Conservation (phyloP, 2,888 invertebrate genomes). For the Acleris literana region DNA sequence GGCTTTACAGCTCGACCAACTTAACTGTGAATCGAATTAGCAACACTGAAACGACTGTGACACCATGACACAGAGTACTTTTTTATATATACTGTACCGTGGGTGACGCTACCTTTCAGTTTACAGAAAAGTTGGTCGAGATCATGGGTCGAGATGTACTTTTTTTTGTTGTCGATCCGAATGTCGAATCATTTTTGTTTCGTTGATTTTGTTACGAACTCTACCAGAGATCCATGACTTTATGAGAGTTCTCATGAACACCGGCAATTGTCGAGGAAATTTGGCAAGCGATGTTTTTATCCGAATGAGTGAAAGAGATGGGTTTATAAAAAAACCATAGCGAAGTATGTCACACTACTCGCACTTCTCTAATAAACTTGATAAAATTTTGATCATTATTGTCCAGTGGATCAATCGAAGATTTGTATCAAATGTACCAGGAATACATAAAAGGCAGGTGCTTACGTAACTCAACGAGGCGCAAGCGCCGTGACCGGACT, state of each 20-base stretch:
- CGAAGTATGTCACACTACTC: background rate
- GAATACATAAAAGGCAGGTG: slow-evolving; percentile 10
- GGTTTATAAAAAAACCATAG: too few relatives aligned
- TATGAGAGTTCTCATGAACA: background rate
- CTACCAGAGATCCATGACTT: background rate
- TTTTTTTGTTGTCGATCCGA: too few relatives aligned
- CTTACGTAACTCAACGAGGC: slow-evolving; percentile 3
- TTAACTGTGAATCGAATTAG: too few relatives aligned
- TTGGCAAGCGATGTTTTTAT: too few relatives aligned
- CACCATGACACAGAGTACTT: too few relatives aligned
- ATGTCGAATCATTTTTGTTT: slow-evolving; percentile 3
- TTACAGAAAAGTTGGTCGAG: too few relatives aligned
- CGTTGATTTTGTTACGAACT: slow-evolving; percentile 4
- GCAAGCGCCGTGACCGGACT: slow-evolving; percentile 20
- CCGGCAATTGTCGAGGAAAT: background rate
- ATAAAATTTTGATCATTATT: slow-evolving; percentile 10
- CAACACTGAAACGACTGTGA: too few relatives aligned
- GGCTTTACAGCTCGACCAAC: too few relatives aligned
- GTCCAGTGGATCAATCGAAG: slow-evolving; percentile 30
- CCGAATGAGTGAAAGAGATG: too few relatives aligned
- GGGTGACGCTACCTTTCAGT: too few relatives aligned
- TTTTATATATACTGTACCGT: too few relatives aligned
- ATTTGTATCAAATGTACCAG: slow-evolving; percentile 32
- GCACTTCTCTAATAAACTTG: background rate
- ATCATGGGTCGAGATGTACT: too few relatives aligned